phyloP scores from a whole-genome alignment of 2,113 vertebrate species.

The Pantherophis guttatus region DNA sequence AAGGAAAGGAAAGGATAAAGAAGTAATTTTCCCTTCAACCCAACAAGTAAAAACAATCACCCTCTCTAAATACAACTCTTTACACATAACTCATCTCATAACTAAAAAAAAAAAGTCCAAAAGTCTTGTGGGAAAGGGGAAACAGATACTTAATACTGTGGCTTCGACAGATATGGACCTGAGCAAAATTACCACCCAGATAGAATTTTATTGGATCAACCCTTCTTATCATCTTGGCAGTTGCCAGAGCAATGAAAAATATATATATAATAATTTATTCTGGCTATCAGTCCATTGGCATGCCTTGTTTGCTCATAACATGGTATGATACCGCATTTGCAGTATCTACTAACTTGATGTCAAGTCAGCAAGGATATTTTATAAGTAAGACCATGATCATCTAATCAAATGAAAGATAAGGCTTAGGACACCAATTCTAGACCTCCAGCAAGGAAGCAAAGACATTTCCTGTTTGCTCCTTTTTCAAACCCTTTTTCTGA shows the following conservation, averaged over 20 bases:
- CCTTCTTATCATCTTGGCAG: background rate
- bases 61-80: background rate
- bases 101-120: background rate
- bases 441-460: background rate
- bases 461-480: background rate
- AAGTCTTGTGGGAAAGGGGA: background rate
- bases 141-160: background rate
- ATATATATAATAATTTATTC: background rate
- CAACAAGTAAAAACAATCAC: background rate
- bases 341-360: background rate
- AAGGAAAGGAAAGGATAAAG: too few species aligned
- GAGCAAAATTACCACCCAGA: background rate
- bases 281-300: background rate
- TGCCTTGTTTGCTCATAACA: background rate
- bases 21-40: background rate
- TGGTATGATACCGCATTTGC: background rate
- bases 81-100: background rate
- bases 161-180: background rate
- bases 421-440: background rate
- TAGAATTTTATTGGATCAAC: background rate
- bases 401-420: background rate
- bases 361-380: background rate
- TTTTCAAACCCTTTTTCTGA: background rate
- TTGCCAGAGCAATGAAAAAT: background rate
- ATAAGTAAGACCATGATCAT: background rate